Conservation (phyloP, 2,888 invertebrate species). For the Helobdella robusta region DNA sequence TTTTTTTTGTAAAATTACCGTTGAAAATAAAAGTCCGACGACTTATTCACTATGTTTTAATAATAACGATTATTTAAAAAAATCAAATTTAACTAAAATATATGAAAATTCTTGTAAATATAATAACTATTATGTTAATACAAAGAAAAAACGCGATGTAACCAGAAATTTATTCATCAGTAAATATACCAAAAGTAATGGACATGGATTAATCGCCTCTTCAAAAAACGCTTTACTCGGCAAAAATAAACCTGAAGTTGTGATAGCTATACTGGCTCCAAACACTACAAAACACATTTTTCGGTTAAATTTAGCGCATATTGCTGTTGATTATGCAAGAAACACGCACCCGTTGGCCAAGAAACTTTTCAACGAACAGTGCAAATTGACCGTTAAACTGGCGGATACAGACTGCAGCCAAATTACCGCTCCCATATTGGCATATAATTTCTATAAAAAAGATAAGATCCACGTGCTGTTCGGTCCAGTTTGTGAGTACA, state of each 20-base stretch:
- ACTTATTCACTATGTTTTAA: too few species aligned
- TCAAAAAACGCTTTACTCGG: too few species aligned
- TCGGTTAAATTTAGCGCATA: slow-evolving; percentile 28
- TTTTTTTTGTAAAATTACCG: too few species aligned
- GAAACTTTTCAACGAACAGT: slow-evolving; percentile 24
- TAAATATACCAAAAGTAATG: too few species aligned
- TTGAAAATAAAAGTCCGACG: too few species aligned
- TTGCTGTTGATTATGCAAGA: slow-evolving; percentile 31
- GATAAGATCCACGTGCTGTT: slow-evolving; percentile 39
- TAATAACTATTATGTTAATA: too few species aligned
- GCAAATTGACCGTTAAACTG: slow-evolving; percentile 29
- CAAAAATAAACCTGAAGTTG: slow-evolving; percentile 24
- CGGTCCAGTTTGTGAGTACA: slow-evolving; percentile 53
- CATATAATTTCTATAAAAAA: slow-evolving; percentile 39
- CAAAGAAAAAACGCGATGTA: too few species aligned
- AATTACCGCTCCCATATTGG: slow-evolving; percentile 37
- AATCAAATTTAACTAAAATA: too few species aligned
- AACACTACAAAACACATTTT: slow-evolving; percentile 29
- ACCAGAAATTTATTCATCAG: too few species aligned
- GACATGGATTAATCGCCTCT: too few species aligned
- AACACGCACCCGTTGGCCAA: slow-evolving; percentile 4
- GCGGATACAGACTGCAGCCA: slow-evolving; percentile 34
- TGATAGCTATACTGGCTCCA: slow-evolving; percentile 27
- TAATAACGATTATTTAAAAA: too few species aligned
- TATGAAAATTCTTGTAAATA: too few species aligned